Conservation (phyloP, 2,113 vertebrate species). For the Gymnobelideus leadbeateri region DNA sequence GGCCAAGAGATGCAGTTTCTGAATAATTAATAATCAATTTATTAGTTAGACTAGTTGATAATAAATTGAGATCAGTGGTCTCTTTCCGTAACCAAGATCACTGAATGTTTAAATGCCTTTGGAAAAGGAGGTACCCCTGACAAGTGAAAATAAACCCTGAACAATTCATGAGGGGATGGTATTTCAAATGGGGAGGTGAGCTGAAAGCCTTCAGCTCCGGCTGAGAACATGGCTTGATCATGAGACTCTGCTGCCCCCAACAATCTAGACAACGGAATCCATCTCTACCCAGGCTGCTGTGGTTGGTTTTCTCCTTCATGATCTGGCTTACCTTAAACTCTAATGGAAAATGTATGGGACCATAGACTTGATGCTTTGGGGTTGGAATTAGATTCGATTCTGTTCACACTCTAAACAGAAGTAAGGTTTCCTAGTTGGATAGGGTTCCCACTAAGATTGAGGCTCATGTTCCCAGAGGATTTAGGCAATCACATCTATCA, state of each 20-base stretch:
- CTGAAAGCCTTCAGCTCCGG: background rate
- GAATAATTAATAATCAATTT: background rate
- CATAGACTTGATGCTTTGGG: background rate
- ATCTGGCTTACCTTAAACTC: background rate
- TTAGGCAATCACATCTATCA: background rate
- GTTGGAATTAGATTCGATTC: background rate
- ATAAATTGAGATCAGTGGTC: background rate
- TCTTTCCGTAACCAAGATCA: background rate
- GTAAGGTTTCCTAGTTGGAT: background rate
- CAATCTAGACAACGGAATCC: background rate
- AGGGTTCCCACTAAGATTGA: background rate
- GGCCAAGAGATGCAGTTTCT: background rate
- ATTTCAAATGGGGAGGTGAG: no score
- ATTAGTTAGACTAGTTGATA: background rate
- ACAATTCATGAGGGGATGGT: background rate
- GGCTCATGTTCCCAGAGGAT: background rate
- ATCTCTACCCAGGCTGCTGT: background rate
- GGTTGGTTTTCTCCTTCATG: background rate
- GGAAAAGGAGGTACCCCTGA: background rate
- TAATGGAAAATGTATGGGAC: background rate
- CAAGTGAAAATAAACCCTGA: background rate
- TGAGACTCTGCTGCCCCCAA: background rate
- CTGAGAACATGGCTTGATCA: background rate
- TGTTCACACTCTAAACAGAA: background rate
- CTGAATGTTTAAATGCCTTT: background rate